Base-by-base conservation (phyloP, 2,888 invertebrate species). In the Drosophila nr. perissopoda region DNA sequence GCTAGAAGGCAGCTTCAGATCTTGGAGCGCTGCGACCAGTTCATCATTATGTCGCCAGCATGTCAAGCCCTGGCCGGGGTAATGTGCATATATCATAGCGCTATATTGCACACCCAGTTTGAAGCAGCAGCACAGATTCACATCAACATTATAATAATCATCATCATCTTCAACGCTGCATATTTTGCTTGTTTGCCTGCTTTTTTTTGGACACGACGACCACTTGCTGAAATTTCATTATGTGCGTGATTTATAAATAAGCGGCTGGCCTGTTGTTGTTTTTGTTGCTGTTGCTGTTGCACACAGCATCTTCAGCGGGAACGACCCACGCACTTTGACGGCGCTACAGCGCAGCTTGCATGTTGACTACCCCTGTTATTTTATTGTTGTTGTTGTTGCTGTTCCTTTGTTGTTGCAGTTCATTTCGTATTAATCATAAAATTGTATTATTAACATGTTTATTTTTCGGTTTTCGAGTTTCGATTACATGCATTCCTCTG, bases 201-300 rank as follows among this genome's bases (percentile, higher is more conserved):
- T 31, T n/a, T 57, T n/a, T 83, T 83, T 85, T 75, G 79, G 85
- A 74, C 78, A 76, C 90, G 63, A 62, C 87, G 89, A 90, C 88
- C 90, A 88, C 88, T 88, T 88, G 90, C 88, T 90, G 90, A 89
- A 88, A 87, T 87, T 88, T 88, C 88, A 89, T 90, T 89, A 90
- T 89, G 85, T 82, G 87, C 90, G 90, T 87, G 87, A 87, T 87
- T 87, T 87, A 87, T 87, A 90, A 90, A 87, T 90, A 87, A 86
- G 89, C 87, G 77, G 49, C 68, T 59, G 62, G 62, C 75, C 65
- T 56, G 61, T 45, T 58, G 59, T n/a, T n/a, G n/a, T 31, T 53
- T 51, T 5, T 51, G 54, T 40, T 52, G 45, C 27, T 58, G 71
- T 25, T 64, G 60, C 25, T 59, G 61, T 53, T 63, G 61, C 61